A percentile compares a stretch with the other conserved stretches of the same genome.
These are phyloP conservation scores for Anarsia innoxiella DNA, from an alignment of 2,888 invertebrate genomes.

Conservation along the genomic window DNA sequence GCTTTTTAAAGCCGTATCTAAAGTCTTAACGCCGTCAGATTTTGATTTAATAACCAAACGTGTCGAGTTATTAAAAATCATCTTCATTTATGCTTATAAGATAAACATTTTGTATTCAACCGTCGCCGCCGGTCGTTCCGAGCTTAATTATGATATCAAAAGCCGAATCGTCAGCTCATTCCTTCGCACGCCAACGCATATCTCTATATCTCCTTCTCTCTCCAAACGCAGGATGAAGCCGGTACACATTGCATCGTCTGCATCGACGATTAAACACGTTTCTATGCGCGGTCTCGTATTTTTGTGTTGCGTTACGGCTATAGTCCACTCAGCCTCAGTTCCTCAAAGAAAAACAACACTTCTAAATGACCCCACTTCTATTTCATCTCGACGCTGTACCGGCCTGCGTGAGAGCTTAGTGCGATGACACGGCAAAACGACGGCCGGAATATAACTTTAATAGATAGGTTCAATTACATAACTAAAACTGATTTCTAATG, in stretches of 20 bases:
- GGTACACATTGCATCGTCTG: conserved; percentile 46
- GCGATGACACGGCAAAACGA: conserved; percentile 49
- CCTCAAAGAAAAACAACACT: conserved; percentile 33
- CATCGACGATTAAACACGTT: conserved; percentile 69
- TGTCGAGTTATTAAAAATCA: conserved; percentile 55
- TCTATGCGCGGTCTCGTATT: conserved; percentile 69
- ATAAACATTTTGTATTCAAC: conserved; percentile 61
- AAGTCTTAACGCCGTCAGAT: conserved; percentile 31
- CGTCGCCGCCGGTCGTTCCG: conserved; percentile 33
- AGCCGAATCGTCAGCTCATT: conserved; percentile 50
- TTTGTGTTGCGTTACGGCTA: conserved; percentile 44
- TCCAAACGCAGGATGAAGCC: conserved; percentile 44
- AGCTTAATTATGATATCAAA: conserved; percentile 71
- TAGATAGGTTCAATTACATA: conserved; percentile 38
- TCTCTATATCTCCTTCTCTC: conserved; percentile 40
- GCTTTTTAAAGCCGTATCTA: conserved; percentile 29
- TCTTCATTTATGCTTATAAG: conserved; percentile 52
- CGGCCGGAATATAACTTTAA: conserved; percentile 35
- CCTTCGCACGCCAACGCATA: conserved; percentile 33
- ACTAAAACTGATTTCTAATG: conserved; percentile 36
- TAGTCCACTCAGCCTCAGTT: conserved; percentile 23
- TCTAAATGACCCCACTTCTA: conserved; percentile 42
- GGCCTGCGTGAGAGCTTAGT: conserved; percentile 38
- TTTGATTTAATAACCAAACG: conserved; percentile 48
- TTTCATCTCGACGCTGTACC: conserved; percentile 30